Evolutionary conservation across 2,888 invertebrate species (phyloP), one percentile per base, ranked within the genome.

Genomic region (Oligia latruncula): DNA sequence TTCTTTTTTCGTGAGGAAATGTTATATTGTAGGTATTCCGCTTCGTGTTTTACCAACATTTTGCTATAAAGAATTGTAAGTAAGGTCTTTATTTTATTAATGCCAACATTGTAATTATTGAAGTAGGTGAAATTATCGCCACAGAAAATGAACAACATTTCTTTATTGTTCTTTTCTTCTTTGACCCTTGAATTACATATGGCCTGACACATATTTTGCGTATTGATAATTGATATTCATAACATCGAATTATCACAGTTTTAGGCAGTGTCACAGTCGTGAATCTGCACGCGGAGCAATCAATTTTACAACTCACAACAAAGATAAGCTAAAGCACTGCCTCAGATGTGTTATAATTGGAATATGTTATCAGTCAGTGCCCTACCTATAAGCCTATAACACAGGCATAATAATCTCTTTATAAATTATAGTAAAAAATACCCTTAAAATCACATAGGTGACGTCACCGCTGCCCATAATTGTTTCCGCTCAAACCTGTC

Each of bases 341-440:
- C 76, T 79, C 78, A 77, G 62, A 76, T 73, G 76, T 72, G 79
- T 81, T 86, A 86, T 87, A 81, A 88, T 81, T 88, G 77, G 86
- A 80, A 82, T 78, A 80, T 43, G 60, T 82, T 86, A 88, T 89
- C 88, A 85, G 88, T 88, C 88, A 90, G 68, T 82, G 80, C 79
- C 83, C 84, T 80, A 80, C 58, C 68, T 87, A 74, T 70, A 71
- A 71, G 60, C 62, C 15, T 52, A 65, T 35, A 74, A 35, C 29
- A 77, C 35, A 75, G 15, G 52, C 43, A 80, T 17, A 78, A 76
- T 58, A 84, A 81, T 75, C 55, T 64, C 46, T 78, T 17, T 52
- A 66, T 46, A 73, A 60, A 52, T 74, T 0, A 74, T 46, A 68
- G n/a, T 52, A 64, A 74, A 82, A 73, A 76, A 67, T 35, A 73